Conservation (phyloP, 2,888 invertebrate species). For the Arrhopalites spinosus region DNA sequence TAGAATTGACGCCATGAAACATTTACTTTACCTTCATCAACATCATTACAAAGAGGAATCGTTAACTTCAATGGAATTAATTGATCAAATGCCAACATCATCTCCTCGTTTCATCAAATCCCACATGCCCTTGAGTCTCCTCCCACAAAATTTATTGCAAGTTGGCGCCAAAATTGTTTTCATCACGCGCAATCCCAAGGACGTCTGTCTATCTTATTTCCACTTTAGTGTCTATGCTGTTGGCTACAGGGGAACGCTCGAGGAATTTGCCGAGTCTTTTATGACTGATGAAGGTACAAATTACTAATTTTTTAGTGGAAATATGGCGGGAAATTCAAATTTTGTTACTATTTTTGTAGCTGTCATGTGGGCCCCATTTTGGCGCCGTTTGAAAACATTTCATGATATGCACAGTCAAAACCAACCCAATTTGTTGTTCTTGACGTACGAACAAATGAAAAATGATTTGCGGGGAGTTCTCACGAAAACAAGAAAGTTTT, state of each 20-base stretch:
- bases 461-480: conserved; percentile 72
- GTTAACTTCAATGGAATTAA: conserved; percentile 51
- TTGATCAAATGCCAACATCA: conserved; percentile 38
- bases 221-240: conserved; percentile 76
- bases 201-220: conserved; percentile 82
- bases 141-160: conserved; percentile 54
- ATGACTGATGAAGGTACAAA: conserved; percentile 61
- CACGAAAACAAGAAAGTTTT: conserved; percentile 71
- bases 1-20: conserved; percentile 22
- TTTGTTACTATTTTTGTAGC: conserved; percentile 16
- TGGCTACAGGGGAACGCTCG: conserved; percentile 64
- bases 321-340: neutral
- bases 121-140: conserved; percentile 57
- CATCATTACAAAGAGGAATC: conserved; percentile 18
- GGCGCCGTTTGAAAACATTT: conserved; percentile 78
- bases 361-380: conserved; percentile 78
- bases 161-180: conserved; percentile 71
- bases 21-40: conserved; percentile 20
- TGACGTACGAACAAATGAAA: neutral
- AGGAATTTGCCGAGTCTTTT: conserved; percentile 68
- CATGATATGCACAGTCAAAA: conserved; percentile 70
- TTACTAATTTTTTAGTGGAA: neutral
- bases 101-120: conserved; percentile 57
- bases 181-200: conserved; percentile 83
- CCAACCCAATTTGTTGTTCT: conserved; percentile 70